Percentiles rank a stretch among this genome's conserved stretches.
These are phyloP conservation scores for Amphipyra tragopoginis DNA, from an alignment of 2,888 invertebrate genomes.

Conservation along the genomic window DNA sequence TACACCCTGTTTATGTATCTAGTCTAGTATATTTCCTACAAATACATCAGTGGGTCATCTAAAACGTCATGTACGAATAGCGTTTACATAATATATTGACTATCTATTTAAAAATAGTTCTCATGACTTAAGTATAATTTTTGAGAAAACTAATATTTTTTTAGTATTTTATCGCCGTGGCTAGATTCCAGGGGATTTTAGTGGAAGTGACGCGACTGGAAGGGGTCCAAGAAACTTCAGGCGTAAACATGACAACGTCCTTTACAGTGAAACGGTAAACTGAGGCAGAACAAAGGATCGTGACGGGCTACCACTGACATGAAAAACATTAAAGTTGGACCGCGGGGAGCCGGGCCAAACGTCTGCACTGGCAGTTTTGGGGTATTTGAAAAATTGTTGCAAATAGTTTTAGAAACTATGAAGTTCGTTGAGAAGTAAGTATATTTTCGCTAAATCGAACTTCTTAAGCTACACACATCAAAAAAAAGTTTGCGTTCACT, in stretches of 20 bases:
- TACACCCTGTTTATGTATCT: too few species aligned
- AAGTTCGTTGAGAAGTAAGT: too few species aligned
- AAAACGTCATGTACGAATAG: conserved; percentile 19
- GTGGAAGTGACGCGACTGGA: conserved; percentile 72
- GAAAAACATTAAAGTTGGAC: conserved; percentile 67
- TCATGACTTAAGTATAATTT: conserved; percentile 30
- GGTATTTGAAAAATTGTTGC: conserved; percentile 37
- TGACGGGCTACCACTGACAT: conserved; percentile 43
- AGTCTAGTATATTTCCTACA: too few species aligned
- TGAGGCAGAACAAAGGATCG: conserved; percentile 50
- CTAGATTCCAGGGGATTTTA: conserved; percentile 73
- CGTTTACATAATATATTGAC: not conserved
- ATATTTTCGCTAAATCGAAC: too few species aligned
- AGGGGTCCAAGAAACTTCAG: conserved; percentile 79
- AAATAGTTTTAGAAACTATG: conserved; percentile 4
- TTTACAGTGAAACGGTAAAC: conserved; percentile 70
- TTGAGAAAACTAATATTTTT: conserved; percentile 49
- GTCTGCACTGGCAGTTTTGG: conserved; percentile 23
- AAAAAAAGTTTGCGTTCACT: too few species aligned
- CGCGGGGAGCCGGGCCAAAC: conserved; percentile 35
- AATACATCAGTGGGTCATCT: not conserved
- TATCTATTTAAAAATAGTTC: conserved; percentile 35
- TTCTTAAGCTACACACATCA: too few species aligned
- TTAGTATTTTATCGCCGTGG: conserved; percentile 69
- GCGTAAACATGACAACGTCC: conserved; percentile 77